Percentiles rank a stretch among this genome's conserved stretches.
Conservation (phyloP, 2,797 vertebrate genomes). For the Sebastes alutus region DNA sequence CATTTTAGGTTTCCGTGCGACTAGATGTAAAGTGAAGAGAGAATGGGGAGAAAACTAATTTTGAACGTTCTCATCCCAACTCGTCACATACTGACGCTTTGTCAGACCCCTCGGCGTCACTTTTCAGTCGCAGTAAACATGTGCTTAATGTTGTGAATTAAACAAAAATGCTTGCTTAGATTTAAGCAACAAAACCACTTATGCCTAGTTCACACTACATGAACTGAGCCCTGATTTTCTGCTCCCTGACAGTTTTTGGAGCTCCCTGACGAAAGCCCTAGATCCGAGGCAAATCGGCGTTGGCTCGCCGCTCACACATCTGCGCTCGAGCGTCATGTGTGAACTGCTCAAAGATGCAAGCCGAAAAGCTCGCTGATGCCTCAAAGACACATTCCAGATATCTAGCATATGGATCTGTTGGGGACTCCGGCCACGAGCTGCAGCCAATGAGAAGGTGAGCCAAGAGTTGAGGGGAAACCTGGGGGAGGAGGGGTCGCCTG, state of each 20-base stretch:
- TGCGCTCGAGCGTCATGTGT: too few relatives aligned
- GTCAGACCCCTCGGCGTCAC: background rate
- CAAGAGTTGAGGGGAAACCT: too few relatives aligned
- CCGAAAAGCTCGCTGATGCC: too few relatives aligned
- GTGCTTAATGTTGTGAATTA: too few relatives aligned
- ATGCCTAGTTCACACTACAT: background rate
- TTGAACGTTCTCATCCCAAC: background rate
- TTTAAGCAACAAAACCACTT: background rate
- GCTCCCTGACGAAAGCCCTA: background rate
- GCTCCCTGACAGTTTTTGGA: background rate
- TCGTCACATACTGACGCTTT: background rate
- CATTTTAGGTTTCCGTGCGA: background rate
- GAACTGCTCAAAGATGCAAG: too few relatives aligned
- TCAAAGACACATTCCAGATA: too few relatives aligned
- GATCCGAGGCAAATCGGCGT: background rate
- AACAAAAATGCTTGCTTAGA: too few relatives aligned
- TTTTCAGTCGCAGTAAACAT: background rate
- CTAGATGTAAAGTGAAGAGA: background rate
- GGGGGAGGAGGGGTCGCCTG: too few relatives aligned
- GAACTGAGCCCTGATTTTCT: background rate
- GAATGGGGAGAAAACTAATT: background rate
- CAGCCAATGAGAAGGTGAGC: too few relatives aligned
- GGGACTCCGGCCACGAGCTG: too few relatives aligned
- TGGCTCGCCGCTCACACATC: background rate
- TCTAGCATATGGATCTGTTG: too few relatives aligned